These are phyloP conservation scores for Apodemus sylvaticus DNA, from an alignment of 2,113 vertebrate species.

Conservation along the genomic window DNA sequence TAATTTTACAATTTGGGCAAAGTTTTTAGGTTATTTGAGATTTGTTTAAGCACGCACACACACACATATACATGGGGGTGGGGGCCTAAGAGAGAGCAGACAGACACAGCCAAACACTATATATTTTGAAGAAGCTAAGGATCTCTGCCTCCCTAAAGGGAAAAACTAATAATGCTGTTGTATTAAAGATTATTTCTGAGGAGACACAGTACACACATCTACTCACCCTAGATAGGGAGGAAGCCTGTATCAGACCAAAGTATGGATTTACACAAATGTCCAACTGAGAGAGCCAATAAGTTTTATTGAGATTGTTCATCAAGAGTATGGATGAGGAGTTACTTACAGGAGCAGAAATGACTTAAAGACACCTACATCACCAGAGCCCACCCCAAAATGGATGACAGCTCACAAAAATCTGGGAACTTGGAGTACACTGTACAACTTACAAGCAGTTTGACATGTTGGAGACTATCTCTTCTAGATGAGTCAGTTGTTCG, in stretches of 20 bases:
- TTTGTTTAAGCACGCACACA: background rate
- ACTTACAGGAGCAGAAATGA: background rate
- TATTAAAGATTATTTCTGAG: background rate
- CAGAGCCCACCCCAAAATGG: background rate
- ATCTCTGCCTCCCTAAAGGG: background rate
- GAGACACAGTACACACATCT: background rate
- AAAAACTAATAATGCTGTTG: background rate
- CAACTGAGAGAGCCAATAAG: background rate
- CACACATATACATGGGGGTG: no score
- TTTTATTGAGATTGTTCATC: background rate
- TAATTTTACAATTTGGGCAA: conserved; percentile 6
- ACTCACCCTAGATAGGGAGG: background rate
- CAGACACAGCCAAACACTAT: background rate
- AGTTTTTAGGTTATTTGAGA: background rate
- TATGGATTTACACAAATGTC: background rate
- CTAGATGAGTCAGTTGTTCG: background rate
- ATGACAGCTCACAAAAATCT: background rate
- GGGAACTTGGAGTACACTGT: background rate
- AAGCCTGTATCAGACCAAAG: no score
- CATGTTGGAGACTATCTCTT: background rate
- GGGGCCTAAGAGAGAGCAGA: background rate
- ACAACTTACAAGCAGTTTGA: background rate
- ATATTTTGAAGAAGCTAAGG: background rate
- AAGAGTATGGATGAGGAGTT: background rate
- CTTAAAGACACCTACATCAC: background rate